A percentile compares a stretch with the other conserved stretches of the same genome.
Evolutionary conservation across 2,113 vertebrate species (phyloP).

Genomic region (Paradoxurus hermaphroditus): DNA sequence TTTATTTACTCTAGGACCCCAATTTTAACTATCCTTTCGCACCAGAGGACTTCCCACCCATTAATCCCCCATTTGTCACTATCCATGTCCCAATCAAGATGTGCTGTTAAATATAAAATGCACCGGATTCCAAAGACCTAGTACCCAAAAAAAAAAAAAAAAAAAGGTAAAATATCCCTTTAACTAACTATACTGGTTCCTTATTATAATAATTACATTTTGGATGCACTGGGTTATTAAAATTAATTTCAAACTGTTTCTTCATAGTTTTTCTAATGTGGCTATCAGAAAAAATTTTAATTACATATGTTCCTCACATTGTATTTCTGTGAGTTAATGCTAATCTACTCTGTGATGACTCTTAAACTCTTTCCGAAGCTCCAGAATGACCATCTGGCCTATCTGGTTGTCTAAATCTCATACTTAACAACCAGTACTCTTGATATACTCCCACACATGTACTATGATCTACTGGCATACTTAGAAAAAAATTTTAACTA

Average conservation of each 20-base stretch:
- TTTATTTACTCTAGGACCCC: not conserved
- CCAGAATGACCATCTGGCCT: not conserved
- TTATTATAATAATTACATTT: slow-evolving; percentile 6
- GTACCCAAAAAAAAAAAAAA: not conserved
- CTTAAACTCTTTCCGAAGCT: not conserved
- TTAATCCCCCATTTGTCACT: not conserved
- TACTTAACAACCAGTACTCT: not conserved
- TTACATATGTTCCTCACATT: not conserved
- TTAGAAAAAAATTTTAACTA: not conserved
- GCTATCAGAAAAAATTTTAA: not conserved
- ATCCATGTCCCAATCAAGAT: not conserved
- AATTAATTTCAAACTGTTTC: slow-evolving; percentile 5
- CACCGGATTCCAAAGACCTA: not conserved
- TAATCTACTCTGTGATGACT: not conserved
- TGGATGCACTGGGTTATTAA: not conserved
- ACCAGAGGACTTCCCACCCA: not conserved
- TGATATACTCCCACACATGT: not conserved
- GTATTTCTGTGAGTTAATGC: not conserved
- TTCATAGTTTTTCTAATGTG: not conserved
- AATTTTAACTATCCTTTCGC: not conserved
- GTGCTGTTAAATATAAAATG: not conserved
- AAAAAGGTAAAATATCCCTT: not conserved
- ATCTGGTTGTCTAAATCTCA: not conserved
- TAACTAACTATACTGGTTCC: not conserved
- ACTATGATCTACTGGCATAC: not conserved